These are phyloP conservation scores for Microcaecilia unicolor DNA, from an alignment of 2,797 vertebrate genomes.

Conservation along the genomic window DNA sequence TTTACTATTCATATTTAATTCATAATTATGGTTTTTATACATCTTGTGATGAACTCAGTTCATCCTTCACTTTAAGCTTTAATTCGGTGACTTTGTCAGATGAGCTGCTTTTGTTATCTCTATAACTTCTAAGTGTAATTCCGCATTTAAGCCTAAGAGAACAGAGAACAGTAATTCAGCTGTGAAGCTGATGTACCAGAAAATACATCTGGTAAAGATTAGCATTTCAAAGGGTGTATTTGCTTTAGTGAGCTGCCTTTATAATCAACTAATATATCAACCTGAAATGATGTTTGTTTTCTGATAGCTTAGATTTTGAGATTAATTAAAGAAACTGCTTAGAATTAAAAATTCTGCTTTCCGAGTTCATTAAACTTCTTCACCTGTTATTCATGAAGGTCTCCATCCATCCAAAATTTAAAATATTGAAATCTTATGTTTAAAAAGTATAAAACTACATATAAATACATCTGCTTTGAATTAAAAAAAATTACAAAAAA, in stretches of 20 bases:
- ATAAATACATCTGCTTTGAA: too few species aligned
- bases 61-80: conserved; percentile 22
- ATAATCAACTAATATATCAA: conserved; percentile 41
- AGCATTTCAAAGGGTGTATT: conserved; percentile 47
- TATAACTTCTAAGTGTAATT: conserved; percentile 38
- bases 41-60: conserved; percentile 20
- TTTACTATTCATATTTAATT: too few species aligned
- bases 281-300: conserved; percentile 37
- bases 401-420: too few species aligned
- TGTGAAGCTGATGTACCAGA: conserved; percentile 45
- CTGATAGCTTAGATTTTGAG: conserved; percentile 35
- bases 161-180: conserved; percentile 40
- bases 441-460: too few species aligned
- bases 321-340: conserved; percentile 23
- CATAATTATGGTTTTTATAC: conserved; percentile 13
- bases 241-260: conserved; percentile 41
- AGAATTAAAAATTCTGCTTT: conserved; percentile 27
- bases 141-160: conserved; percentile 34
- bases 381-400: too few species aligned
- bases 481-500: too few species aligned
- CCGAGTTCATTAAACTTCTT: conserved; percentile 32
- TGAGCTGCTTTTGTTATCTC: conserved; percentile 35
- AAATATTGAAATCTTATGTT: too few species aligned
- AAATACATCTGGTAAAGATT: conserved; percentile 41
- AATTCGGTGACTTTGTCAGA: conserved; percentile 34